phyloP scores from a whole-genome alignment of 2,113 vertebrate genomes.

The Ochotona curzoniae region DNA sequence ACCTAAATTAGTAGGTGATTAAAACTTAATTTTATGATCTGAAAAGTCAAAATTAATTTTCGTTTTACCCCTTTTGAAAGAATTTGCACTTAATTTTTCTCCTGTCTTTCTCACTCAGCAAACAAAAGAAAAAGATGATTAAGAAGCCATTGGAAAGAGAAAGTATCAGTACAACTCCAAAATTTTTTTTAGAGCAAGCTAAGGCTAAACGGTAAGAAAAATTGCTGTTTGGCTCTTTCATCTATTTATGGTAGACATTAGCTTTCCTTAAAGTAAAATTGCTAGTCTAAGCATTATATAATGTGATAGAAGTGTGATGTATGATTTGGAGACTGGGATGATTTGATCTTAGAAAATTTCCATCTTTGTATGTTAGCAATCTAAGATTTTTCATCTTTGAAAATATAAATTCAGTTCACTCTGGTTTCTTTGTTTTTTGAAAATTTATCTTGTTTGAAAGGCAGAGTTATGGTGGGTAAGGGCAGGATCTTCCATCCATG shows the following conservation, averaged over 20 bases:
- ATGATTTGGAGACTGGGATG: slow-evolving; percentile 24
- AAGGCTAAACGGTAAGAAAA: slow-evolving; percentile 83
- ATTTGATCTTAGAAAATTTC: slow-evolving; percentile 34
- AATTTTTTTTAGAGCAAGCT: slow-evolving; percentile 88
- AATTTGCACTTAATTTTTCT: slow-evolving; percentile 54
- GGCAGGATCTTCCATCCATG: too few relatives aligned
- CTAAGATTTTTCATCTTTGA: background rate
- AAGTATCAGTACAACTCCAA: slow-evolving; percentile 93
- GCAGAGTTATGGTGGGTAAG: too few relatives aligned
- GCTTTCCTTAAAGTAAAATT: slow-evolving; percentile 57
- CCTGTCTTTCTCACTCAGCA: slow-evolving; percentile 85
- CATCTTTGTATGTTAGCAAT: background rate
- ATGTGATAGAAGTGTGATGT: background rate
- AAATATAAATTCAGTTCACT: slow-evolving; percentile 35
- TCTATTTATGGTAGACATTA: slow-evolving; percentile 8
- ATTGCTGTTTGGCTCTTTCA: background rate
- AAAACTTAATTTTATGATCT: slow-evolving; percentile 51
- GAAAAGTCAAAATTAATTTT: slow-evolving; percentile 49
- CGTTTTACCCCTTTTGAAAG: slow-evolving; percentile 22
- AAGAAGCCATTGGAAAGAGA: slow-evolving; percentile 93
- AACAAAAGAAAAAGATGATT: slow-evolving; percentile 93
- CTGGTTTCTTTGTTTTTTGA: too few relatives aligned
- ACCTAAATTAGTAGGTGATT: background rate
- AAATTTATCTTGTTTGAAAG: too few relatives aligned
- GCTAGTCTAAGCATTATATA: background rate